A percentile compares a stretch with the other conserved stretches of the same genome.
Evolutionary conservation across 2,797 vertebrate genomes (phyloP).

Genomic region (Novumbra hubbsi): DNA sequence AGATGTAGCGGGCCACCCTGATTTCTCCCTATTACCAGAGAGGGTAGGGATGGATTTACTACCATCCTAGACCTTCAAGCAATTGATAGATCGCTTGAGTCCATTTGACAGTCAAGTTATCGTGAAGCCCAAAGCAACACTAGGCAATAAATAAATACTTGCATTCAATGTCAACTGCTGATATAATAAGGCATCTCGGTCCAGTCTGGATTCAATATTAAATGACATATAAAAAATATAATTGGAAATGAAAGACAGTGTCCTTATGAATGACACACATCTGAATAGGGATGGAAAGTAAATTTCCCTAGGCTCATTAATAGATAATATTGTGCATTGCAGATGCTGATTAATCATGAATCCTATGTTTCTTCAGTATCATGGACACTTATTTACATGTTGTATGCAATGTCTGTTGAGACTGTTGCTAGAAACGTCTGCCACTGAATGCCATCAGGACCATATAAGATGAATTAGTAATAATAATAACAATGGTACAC

Average conservation of each 20-base stretch:
- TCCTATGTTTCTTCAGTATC: background rate
- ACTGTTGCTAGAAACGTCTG: background rate
- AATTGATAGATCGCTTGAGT: conserved; percentile 5
- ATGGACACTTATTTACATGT: background rate
- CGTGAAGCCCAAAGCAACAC: background rate
- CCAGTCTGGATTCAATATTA: background rate
- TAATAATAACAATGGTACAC: background rate
- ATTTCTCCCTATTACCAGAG: conserved; percentile 1
- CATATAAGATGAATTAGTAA: background rate
- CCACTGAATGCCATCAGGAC: background rate
- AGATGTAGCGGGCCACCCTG: conserved; percentile 7
- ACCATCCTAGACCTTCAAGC: background rate
- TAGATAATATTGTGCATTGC: background rate
- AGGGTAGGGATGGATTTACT: background rate
- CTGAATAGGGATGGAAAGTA: background rate
- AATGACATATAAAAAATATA: background rate
- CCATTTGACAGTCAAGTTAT: conserved; percentile 13
- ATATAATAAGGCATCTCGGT: background rate
- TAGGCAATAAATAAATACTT: conserved; percentile 5
- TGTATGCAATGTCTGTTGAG: background rate
- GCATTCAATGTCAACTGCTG: background rate
- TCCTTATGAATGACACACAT: background rate
- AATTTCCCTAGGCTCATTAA: background rate
- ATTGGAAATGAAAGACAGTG: background rate
- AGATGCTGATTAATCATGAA: conserved; percentile 7